phyloP scores from a whole-genome alignment of 2,888 invertebrate species.

The Lymantria monacha region DNA sequence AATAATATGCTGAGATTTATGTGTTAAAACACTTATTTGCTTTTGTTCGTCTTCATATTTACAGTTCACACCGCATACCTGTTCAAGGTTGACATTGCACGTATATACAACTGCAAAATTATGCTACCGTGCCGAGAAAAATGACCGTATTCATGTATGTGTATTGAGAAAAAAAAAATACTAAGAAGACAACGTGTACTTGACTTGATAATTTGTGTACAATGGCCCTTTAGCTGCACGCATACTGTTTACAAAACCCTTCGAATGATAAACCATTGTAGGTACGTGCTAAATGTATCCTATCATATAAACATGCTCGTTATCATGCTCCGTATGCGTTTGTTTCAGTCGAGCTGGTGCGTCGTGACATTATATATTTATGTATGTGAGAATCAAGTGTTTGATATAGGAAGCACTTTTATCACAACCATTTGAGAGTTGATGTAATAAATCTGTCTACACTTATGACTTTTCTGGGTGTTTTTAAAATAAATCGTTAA shows the following conservation, averaged over 20 bases:
- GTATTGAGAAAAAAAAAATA: neutral
- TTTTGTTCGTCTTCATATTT: neutral
- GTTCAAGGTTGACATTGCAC: neutral
- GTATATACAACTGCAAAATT: neutral
- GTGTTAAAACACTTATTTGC: neutral
- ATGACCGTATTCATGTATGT: neutral
- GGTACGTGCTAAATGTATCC: conserved; percentile 42
- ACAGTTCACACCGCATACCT: neutral
- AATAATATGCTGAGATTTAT: too few species aligned
- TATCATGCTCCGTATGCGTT: conserved; percentile 32
- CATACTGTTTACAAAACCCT: conserved; percentile 35
- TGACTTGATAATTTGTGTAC: conserved; percentile 15
- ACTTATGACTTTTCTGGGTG: neutral
- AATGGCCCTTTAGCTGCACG: conserved; percentile 19
- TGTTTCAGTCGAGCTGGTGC: conserved; percentile 18
- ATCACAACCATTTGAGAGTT: neutral
- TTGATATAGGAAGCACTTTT: neutral
- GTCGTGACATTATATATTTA: conserved; percentile 29
- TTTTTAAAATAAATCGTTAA: too few species aligned
- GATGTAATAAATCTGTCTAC: too few species aligned
- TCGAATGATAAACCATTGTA: conserved; percentile 34
- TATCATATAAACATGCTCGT: conserved; percentile 28
- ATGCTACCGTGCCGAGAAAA: conserved; percentile 1
- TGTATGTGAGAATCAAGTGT: conserved; percentile 15
- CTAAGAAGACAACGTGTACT: neutral